Evolutionary conservation across 2,888 invertebrate species (phyloP).

Genomic region (Ceramica pisi): DNA sequence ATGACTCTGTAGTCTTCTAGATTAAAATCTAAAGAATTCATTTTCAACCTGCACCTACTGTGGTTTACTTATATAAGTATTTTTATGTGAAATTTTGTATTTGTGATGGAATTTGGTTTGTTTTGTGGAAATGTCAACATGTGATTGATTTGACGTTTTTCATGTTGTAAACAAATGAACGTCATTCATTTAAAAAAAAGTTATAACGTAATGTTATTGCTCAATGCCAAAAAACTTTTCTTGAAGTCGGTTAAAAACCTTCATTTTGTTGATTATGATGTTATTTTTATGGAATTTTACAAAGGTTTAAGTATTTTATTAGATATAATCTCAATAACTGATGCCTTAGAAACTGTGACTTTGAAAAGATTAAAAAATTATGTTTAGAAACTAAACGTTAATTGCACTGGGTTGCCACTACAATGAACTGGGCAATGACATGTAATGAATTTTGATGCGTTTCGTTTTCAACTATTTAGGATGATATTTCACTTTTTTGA

Average conservation of each 20-base stretch:
- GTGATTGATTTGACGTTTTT: conserved; percentile 39
- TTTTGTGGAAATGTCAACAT: conserved; percentile 7
- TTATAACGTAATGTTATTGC: conserved; percentile 22
- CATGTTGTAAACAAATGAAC: conserved; percentile 29
- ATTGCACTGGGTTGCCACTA: conserved; percentile 13
- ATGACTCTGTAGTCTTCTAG: conserved; percentile 64
- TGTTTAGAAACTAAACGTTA: conserved; percentile 33
- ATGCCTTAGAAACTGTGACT: not conserved
- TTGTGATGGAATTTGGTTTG: not conserved
- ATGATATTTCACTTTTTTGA: not conserved
- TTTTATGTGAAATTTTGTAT: not conserved
- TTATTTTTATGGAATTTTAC: not conserved
- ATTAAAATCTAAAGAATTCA: conserved; percentile 45
- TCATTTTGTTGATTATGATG: too few species aligned
- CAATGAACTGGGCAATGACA: not conserved
- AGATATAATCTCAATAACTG: not conserved
- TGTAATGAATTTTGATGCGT: conserved; percentile 8
- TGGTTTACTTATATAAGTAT: not conserved
- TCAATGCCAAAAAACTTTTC: not conserved
- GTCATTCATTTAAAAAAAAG: not conserved
- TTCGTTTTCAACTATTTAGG: conserved; percentile 17
- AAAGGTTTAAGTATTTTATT: rapidly evolving
- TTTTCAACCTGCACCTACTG: conserved; percentile 17
- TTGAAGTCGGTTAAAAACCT: too few species aligned
- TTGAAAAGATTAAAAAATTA: not conserved